These are phyloP conservation scores for Myopa tessellatipennis DNA, from an alignment of 2,888 invertebrate species.

Conservation along the genomic window DNA sequence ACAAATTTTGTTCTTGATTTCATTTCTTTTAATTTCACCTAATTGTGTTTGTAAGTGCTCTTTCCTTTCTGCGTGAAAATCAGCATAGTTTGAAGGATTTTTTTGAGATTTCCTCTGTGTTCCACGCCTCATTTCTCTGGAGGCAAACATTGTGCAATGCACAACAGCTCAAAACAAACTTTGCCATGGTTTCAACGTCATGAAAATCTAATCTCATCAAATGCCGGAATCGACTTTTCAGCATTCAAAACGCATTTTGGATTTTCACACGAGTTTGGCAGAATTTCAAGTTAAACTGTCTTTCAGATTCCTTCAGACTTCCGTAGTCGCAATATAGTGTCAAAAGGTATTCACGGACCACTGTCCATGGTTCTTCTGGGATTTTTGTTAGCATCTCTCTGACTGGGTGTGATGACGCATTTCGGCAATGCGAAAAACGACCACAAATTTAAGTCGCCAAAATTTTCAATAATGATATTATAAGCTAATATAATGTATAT, in stretches of 20 bases:
- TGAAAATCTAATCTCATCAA: conserved; percentile 41
- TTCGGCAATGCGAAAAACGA: too few species aligned
- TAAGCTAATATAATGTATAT: background rate
- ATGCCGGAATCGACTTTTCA: conserved; percentile 52
- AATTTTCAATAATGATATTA: too few species aligned
- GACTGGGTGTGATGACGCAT: too few species aligned
- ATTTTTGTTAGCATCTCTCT: too few species aligned
- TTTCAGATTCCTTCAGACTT: conserved; percentile 49
- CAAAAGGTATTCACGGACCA: conserved; percentile 42
- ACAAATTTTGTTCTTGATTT: conserved; percentile 33
- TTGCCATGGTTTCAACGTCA: conserved; percentile 42
- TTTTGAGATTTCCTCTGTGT: background rate
- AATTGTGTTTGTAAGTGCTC: conserved; percentile 27
- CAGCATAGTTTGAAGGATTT: background rate
- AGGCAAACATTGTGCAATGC: conserved; percentile 55
- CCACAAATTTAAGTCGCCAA: too few species aligned
- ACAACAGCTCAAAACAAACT: conserved; percentile 54
- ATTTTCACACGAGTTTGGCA: conserved; percentile 53
- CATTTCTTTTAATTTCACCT: conserved; percentile 31
- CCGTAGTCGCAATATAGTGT: conserved; percentile 55
- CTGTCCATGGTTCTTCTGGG: too few species aligned
- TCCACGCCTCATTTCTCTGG: conserved; percentile 45
- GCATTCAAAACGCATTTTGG: conserved; percentile 58
- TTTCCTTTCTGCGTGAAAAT: background rate
- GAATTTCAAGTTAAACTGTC: conserved; percentile 53